These are phyloP conservation scores for Tenebrosternarchus preto DNA, from an alignment of 2,113 vertebrate species.

Conservation along the genomic window DNA sequence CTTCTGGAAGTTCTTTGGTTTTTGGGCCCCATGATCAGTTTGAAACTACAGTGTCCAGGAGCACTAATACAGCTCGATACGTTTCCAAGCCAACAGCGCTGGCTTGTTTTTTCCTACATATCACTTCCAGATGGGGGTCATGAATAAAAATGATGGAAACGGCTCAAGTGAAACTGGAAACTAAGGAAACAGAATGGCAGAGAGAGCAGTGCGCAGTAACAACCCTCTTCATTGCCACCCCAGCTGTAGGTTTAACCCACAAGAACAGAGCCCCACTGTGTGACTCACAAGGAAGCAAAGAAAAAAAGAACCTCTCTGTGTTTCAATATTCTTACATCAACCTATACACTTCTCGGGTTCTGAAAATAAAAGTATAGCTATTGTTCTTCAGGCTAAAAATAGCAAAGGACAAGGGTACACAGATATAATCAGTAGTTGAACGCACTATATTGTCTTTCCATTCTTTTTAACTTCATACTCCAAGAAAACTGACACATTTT, in stretches of 20 bases:
- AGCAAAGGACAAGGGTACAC: not conserved
- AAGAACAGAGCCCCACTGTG: slow-evolving; percentile 64
- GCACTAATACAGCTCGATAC: slow-evolving; percentile 41
- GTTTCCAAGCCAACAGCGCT: slow-evolving; percentile 55
- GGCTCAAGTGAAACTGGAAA: slow-evolving; percentile 77
- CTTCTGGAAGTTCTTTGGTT: slow-evolving; percentile 17
- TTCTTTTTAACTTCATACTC: not conserved
- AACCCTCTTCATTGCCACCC: slow-evolving; percentile 51
- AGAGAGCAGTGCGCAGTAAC: slow-evolving; percentile 46
- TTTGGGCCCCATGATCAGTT: slow-evolving; percentile 50
- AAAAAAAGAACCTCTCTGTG: slow-evolving; percentile 16
- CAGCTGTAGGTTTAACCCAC: slow-evolving; percentile 65
- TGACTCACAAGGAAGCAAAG: slow-evolving; percentile 46
- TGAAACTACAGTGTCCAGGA: slow-evolving; percentile 35
- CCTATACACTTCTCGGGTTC: not conserved
- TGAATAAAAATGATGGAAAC: slow-evolving; percentile 77
- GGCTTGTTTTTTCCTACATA: slow-evolving; percentile 74
- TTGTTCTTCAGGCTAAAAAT: slow-evolving; percentile 21
- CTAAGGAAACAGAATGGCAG: slow-evolving; percentile 71
- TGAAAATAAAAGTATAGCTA: not conserved
- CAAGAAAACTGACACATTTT: not conserved
- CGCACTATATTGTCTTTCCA: no score
- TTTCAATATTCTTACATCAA: slow-evolving; percentile 10
- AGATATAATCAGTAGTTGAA: no score
- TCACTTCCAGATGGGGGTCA: slow-evolving; percentile 81